A percentile compares a stretch with the other conserved stretches of the same genome.
Evolutionary conservation across 2,888 invertebrate genomes (phyloP).

Genomic region (Sphaeridia pumilis): DNA sequence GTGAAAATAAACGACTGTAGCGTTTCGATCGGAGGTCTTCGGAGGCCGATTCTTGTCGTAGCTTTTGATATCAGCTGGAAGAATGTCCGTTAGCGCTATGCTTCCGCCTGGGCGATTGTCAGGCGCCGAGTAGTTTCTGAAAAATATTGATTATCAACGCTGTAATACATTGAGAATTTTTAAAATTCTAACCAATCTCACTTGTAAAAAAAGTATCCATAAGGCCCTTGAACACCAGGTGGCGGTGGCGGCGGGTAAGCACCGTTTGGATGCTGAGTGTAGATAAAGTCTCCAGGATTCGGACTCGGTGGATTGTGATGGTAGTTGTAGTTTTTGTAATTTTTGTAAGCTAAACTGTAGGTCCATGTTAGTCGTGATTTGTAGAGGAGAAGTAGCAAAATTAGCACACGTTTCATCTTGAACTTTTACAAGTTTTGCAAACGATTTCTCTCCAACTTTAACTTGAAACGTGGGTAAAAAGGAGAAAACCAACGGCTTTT

Average conservation of each 20-base stretch:
- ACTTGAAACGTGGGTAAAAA: too few relatives aligned
- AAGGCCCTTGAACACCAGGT: neutral
- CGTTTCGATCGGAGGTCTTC: slow-evolving; percentile 62
- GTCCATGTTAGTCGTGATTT: neutral
- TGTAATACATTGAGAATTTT: too few relatives aligned
- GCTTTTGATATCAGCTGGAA: slow-evolving; percentile 69
- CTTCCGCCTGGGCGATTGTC: slow-evolving; percentile 40
- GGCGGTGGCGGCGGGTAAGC: neutral
- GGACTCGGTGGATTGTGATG: too few relatives aligned
- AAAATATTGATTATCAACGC: too few relatives aligned
- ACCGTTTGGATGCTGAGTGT: slow-evolving; percentile 1
- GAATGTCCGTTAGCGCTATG: slow-evolving; percentile 68
- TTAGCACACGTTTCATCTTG: neutral
- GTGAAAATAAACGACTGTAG: slow-evolving; percentile 80
- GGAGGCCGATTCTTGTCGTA: slow-evolving; percentile 85
- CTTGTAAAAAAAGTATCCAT: slow-evolving; percentile 1
- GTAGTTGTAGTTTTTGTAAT: neutral
- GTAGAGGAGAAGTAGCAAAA: neutral
- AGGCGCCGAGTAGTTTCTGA: neutral
- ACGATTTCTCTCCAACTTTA: too few relatives aligned
- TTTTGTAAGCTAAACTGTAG: neutral
- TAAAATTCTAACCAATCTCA: too few relatives aligned
- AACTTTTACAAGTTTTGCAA: too few relatives aligned
- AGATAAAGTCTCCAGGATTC: neutral
- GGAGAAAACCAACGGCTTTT: too few relatives aligned